Percentiles rank a stretch among this genome's conserved stretches.
Conservation (phyloP, 1,140 invertebrate species). For the Gonioctena quinquepunctata region DNA sequence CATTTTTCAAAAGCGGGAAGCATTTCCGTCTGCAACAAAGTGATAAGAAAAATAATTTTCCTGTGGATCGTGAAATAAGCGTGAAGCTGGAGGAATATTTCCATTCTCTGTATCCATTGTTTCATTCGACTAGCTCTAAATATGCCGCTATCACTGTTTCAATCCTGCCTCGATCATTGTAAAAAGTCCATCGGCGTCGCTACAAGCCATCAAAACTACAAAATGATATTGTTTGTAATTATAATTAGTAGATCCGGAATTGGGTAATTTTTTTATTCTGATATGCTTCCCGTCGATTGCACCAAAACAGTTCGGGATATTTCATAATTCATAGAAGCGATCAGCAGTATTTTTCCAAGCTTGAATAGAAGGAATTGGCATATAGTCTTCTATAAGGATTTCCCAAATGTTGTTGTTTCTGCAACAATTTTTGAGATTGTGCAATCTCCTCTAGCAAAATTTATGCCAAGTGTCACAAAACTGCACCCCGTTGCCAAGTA, state of each 20-base stretch:
- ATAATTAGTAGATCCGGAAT: constrained; percentile 12
- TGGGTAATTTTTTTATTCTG: constrained; percentile 6
- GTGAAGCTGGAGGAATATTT: constrained; percentile 15
- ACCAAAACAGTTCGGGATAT: background rate
- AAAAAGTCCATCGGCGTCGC: constrained; percentile 19
- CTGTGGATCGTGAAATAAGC: background rate
- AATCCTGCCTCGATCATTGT: constrained; percentile 12
- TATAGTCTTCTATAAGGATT: background rate
- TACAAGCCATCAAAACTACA: constrained; percentile 16
- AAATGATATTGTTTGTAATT: constrained; percentile 17
- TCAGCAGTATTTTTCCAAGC: background rate
- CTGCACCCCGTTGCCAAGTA: background rate
- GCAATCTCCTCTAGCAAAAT: constrained; percentile 1
- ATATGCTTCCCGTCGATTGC: constrained; percentile 13
- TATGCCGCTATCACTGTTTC: constrained; percentile 25
- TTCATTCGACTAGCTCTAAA: constrained; percentile 20
- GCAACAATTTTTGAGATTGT: background rate
- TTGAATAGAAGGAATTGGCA: background rate
- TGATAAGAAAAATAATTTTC: background rate
- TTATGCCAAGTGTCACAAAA: background rate
- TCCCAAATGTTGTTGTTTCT: constrained; percentile 7
- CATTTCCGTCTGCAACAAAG: background rate
- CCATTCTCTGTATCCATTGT: constrained; percentile 14
- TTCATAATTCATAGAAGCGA: constrained; percentile 13
- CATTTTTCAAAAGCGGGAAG: background rate